Conservation (phyloP, 2,797 vertebrate genomes). For the Artibeus jamaicensis region DNA sequence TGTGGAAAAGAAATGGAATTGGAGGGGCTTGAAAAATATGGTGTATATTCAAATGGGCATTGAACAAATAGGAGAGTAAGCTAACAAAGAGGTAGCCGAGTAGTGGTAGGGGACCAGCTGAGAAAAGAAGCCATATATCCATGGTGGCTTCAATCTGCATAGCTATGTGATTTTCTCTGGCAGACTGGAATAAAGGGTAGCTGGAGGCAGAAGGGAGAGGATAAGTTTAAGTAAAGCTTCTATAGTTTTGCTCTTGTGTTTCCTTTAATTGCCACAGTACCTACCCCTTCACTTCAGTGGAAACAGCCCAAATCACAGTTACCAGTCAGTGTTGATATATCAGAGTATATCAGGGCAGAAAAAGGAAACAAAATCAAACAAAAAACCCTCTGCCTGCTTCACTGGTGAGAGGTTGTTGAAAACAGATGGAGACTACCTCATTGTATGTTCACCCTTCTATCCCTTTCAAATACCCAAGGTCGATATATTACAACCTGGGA, state of each 20-base stretch:
- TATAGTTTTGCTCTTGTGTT: neutral
- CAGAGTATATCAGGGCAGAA: neutral
- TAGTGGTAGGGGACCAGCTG: neutral
- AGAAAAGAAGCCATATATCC: conserved; percentile 29
- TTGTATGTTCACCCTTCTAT: neutral
- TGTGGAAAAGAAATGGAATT: neutral
- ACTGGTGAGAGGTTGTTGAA: neutral
- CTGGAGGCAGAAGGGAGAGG: neutral
- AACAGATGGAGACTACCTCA: neutral
- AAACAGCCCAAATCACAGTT: neutral
- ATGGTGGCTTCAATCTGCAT: neutral
- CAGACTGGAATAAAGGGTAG: neutral
- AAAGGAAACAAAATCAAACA: neutral
- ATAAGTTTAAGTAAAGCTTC: conserved; percentile 25
- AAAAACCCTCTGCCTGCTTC: neutral
- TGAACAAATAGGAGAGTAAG: neutral
- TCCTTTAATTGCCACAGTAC: neutral
- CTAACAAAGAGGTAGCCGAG: neutral
- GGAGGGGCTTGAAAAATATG: neutral
- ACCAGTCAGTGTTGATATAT: neutral
- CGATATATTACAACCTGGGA: neutral
- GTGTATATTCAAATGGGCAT: neutral
- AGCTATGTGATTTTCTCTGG: neutral
- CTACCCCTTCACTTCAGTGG: neutral
- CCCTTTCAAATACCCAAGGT: conserved; percentile 6